Evolutionary conservation across 2,113 vertebrate genomes (phyloP).

Genomic region (Nycticryphes semicollaris): DNA sequence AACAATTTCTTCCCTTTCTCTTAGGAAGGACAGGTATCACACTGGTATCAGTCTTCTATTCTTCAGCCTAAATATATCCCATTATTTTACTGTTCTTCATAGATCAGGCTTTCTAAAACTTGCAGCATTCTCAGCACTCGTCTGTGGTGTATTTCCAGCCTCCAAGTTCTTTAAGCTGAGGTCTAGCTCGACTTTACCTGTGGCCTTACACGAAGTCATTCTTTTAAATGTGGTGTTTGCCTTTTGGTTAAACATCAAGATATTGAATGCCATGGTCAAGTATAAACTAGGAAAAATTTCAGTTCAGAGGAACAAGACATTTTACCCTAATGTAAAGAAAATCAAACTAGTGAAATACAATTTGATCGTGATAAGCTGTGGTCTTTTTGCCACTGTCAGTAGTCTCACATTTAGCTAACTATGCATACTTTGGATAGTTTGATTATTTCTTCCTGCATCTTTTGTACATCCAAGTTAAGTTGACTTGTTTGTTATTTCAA

Average conservation of each 20-base stretch:
- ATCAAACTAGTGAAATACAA: not conserved
- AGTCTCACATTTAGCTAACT: not conserved
- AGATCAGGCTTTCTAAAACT: not conserved
- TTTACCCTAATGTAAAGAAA: not conserved
- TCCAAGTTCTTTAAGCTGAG: not conserved
- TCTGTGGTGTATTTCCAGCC: not conserved
- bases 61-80: not conserved
- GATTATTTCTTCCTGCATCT: not conserved
- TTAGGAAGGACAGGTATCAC: not conserved
- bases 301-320: not conserved
- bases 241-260: not conserved
- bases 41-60: not conserved
- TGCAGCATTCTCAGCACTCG: not conserved
- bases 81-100: not conserved
- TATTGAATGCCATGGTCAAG: not conserved
- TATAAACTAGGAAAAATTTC: not conserved
- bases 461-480: not conserved
- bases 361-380: not conserved
- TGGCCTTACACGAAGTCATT: not conserved
- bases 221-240: not conserved
- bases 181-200: not conserved
- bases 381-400: not conserved
- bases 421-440: not conserved
- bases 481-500: not conserved
- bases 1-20: not conserved